Percentiles rank a stretch among this genome's conserved stretches.
Evolutionary conservation across 2,113 vertebrate species (phyloP).

Genomic region (Protomyctophum bolini): DNA sequence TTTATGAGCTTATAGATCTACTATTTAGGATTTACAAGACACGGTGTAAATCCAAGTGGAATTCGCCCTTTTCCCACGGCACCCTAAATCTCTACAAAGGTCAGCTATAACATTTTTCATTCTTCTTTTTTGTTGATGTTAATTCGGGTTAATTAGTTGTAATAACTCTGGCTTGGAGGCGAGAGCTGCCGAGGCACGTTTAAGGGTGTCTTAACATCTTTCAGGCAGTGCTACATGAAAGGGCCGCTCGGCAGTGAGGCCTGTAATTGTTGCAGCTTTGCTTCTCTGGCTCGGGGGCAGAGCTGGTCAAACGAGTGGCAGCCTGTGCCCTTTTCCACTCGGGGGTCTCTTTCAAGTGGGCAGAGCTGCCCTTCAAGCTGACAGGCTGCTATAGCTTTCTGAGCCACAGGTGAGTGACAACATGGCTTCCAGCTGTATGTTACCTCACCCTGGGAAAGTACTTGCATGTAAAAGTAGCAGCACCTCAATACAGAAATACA

Average conservation of each 20-base stretch:
- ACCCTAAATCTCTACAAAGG: constrained; percentile 66
- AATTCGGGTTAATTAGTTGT: constrained; percentile 74
- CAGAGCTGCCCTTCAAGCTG: constrained; percentile 69
- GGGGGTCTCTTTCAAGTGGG: constrained; percentile 51
- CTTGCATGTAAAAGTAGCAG: background rate
- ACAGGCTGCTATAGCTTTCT: constrained; percentile 23
- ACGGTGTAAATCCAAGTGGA: too few species aligned
- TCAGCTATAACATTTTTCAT: constrained; percentile 54
- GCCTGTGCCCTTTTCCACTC: constrained; percentile 52
- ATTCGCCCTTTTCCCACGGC: constrained; percentile 18
- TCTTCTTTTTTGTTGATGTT: constrained; percentile 47
- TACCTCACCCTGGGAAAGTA: constrained; percentile 38
- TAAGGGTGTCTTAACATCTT: constrained; percentile 39
- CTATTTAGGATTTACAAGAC: too few species aligned
- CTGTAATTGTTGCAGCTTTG: constrained; percentile 60
- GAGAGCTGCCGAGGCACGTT: too few species aligned
- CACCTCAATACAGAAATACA: too few species aligned
- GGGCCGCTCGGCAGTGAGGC: constrained; percentile 44
- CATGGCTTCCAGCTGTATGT: constrained; percentile 39
- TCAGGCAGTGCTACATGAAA: constrained; percentile 31
- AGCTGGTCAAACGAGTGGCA: constrained; percentile 54
- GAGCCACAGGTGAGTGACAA: constrained; percentile 60
- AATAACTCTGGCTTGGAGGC: constrained; percentile 60
- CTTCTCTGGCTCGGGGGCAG: constrained; percentile 49
- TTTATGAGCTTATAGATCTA: too few species aligned